Base-by-base conservation (phyloP, 2,888 invertebrate species). In the Spisula solida region DNA sequence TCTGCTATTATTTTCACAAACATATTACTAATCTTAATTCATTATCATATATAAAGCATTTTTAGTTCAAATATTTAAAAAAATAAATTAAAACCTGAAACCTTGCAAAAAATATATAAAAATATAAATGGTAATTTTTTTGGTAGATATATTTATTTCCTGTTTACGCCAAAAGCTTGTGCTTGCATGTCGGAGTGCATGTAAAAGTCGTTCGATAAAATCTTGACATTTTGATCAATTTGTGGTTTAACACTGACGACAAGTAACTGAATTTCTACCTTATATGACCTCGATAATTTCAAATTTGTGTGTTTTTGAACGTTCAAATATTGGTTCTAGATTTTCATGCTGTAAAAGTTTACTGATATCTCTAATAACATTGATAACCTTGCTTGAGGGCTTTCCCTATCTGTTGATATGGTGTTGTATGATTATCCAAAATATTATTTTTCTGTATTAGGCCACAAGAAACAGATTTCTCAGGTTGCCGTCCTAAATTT, bases 261-360 rank as follows among this genome's bases (percentile, higher is more conserved):
- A 56, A 56, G n/a, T 20, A n/a, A 18, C n/a, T n/a, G n/a, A 56
- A 6, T 20, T n/a, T 25, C n/a, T 66, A 66, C 60, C 60, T 25
- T 25, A 66, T 66, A 25, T 66, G 25, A 66, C 60, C 60, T 66
- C 60, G 60, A 66, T 66, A 66, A 66, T 66, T 66, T 66, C 12
- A 25, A n/a, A 66, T 25, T 66, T 66, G 60, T 66, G 60, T 25
- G 60, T n/a, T 66, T 66, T 66, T 66, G 60, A 66, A 66, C n/a
- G 60, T 66, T 66, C 60, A 66, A 66, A 66, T 66, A 66, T 66
- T 66, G 60, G 60, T 66, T 66, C 25, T 25, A 66, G 60, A 66
- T 66, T 66, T 66, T 25, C 60, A 8, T 25, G 25, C 60, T 66
- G 60, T 66, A 25, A 66, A 66, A 66, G n/a, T 66, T 25, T 12